Conservation (phyloP, 2,113 vertebrate genomes). For the Poeciliopsis occidentalis region DNA sequence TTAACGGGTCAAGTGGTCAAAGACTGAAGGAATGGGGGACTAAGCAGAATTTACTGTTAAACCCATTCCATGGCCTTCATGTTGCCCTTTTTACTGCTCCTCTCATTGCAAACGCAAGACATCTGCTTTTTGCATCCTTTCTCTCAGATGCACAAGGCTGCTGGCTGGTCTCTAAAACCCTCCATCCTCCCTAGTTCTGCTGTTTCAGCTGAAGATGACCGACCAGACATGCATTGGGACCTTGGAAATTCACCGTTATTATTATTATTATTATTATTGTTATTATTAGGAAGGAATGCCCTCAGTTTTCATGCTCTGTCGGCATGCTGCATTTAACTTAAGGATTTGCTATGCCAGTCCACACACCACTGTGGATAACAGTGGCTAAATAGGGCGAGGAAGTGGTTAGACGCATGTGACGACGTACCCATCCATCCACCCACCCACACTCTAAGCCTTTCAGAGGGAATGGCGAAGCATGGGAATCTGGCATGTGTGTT, state of each 20-base stretch:
- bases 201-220: conserved; percentile 54
- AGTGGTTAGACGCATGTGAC: conserved; percentile 56
- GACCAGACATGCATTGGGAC: conserved; percentile 42
- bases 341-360: conserved; percentile 31
- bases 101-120: conserved; percentile 40
- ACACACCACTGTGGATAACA: conserved; percentile 41
- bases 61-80: conserved; percentile 30
- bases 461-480: conserved; percentile 34
- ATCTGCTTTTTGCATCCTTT: conserved; percentile 57
- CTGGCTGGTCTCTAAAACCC: conserved; percentile 19
- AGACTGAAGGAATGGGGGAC: conserved; percentile 23
- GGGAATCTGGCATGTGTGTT: conserved; percentile 41
- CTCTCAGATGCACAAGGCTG: conserved; percentile 37
- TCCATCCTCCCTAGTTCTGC: conserved; percentile 17
- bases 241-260: conserved; percentile 22
- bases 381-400: conserved; percentile 57
- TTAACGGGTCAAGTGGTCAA: conserved; percentile 24
- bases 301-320: conserved; percentile 21
- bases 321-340: conserved; percentile 41
- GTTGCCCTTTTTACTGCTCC: conserved; percentile 20
- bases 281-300: conserved; percentile 45
- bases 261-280: conserved; percentile 30
- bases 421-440: conserved; percentile 61
- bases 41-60: conserved; percentile 32
- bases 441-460: conserved; percentile 46